These are phyloP conservation scores for Arizona elegans DNA, from an alignment of 2,113 vertebrate genomes.

Conservation along the genomic window DNA sequence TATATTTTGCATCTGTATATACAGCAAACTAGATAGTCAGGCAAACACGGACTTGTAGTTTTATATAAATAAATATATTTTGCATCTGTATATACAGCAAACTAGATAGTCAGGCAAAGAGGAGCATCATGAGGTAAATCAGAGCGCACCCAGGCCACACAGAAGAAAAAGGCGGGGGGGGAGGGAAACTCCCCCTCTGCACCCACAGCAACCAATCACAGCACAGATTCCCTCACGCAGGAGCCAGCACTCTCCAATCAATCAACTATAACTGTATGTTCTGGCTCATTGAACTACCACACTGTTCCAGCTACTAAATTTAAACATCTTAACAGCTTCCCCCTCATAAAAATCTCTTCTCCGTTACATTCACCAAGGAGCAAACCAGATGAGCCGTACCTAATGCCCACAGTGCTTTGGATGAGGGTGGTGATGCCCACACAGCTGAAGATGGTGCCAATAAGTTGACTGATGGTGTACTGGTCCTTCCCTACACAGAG, in stretches of 20 bases:
- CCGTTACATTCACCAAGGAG: not conserved
- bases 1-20: not conserved
- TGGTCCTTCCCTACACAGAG: constrained; percentile 92
- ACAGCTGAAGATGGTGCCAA: constrained; percentile 94
- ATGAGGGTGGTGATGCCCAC: constrained; percentile 94
- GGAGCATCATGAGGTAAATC: not conserved
- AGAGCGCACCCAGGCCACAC: not conserved
- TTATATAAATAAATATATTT: no score
- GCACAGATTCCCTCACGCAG: not conserved
- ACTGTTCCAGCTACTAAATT: not conserved
- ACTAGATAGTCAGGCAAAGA: not conserved
- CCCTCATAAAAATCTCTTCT: not conserved
- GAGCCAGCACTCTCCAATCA: not conserved
- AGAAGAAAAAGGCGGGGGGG: not conserved
- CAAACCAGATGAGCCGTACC: constrained; percentile 65
- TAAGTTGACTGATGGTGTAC: constrained; percentile 87
- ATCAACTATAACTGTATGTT: not conserved
- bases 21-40: not conserved
- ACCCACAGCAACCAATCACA: not conserved
- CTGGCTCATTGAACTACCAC: not conserved
- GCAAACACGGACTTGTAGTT: not conserved
- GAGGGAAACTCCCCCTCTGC: not conserved
- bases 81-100: not conserved
- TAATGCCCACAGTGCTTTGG: constrained; percentile 90
- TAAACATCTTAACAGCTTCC: not conserved